Base-by-base conservation (phyloP, 2,888 invertebrate genomes). In the Scaptomyza polygonia region DNA sequence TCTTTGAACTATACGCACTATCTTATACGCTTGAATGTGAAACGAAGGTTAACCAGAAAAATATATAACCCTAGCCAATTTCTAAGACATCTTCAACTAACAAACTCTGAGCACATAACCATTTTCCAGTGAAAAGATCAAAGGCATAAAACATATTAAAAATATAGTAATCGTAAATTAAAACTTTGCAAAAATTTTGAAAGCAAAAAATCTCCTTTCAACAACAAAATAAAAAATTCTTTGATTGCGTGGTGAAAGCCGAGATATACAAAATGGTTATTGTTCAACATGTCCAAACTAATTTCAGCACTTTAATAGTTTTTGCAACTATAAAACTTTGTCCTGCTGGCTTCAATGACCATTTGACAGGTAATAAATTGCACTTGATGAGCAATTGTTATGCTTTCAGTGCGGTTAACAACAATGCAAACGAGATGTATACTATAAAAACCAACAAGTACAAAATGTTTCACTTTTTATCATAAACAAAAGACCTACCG, bases 291-390 rank as follows among this genome's bases (percentile, higher is more conserved):
- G 12, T 18, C 7, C 16, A 12, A 12, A 16, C 12, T 18, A 1
- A 45, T 7, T 45, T 29, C 6, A 29, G 11, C 14, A 29, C 14
- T 11, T 27, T 14, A 45, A 18, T n/a, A 12, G 12, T 51, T 18
- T 11, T 18, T 0, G 9, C 0, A 8, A 48, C n/a, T 21, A 34
- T 21, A 9, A 0, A 21, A 21, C 32, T n/a, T n/a, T n/a, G n/a
- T n/a, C n/a, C n/a, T n/a, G n/a, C n/a, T 3, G 6, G 9, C 5
- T 4, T 5, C 9, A 16, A 12, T 47, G 12, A 12, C 12, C 8
- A 34, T n/a, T 45, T 36, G 53, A 25, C 30, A 42, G 30, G 27
- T 21, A 43, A 53, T 55, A 49, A 39, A 64, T 32, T 45, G 43
- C 54, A 16, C 16, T 49, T 51, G 9, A 21, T 39, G 18, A 9